A percentile compares a stretch with the other conserved stretches of the same genome.
Conservation (phyloP, 2,113 vertebrate species). For the Odocoileus hemionus region DNA sequence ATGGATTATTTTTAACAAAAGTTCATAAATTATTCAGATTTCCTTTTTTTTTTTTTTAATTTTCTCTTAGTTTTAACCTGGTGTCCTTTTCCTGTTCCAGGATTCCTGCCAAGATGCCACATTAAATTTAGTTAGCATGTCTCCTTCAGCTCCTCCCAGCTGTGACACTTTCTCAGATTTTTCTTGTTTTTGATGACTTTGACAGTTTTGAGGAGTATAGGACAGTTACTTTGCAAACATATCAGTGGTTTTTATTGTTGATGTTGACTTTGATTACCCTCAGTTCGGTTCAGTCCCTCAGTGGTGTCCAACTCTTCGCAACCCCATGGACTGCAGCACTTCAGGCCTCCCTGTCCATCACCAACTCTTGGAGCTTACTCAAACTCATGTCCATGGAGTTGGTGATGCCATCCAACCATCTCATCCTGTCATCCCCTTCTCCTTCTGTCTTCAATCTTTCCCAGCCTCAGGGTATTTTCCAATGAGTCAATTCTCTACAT, state of each 20-base stretch:
- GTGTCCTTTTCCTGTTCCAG: background rate
- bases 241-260: background rate
- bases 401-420: background rate
- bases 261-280: background rate
- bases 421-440: background rate
- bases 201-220: background rate
- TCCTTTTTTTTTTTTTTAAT: background rate
- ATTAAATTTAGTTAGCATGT: background rate
- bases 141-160: background rate
- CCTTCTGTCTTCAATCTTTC: background rate
- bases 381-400: accelerated
- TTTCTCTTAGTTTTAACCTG: background rate
- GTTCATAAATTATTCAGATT: background rate
- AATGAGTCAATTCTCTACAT: background rate
- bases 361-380: background rate
- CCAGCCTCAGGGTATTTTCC: background rate
- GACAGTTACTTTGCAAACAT: background rate
- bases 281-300: background rate
- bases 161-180: background rate
- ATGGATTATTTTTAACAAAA: background rate
- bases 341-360: background rate
- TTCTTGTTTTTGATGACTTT: background rate
- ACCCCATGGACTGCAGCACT: background rate
- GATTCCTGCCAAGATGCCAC: background rate
- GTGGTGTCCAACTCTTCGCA: background rate